Percentiles rank a stretch among this genome's conserved stretches.
These are phyloP conservation scores for Cryptoblepharus egeriae DNA, from an alignment of 2,797 vertebrate genomes.

Conservation along the genomic window DNA sequence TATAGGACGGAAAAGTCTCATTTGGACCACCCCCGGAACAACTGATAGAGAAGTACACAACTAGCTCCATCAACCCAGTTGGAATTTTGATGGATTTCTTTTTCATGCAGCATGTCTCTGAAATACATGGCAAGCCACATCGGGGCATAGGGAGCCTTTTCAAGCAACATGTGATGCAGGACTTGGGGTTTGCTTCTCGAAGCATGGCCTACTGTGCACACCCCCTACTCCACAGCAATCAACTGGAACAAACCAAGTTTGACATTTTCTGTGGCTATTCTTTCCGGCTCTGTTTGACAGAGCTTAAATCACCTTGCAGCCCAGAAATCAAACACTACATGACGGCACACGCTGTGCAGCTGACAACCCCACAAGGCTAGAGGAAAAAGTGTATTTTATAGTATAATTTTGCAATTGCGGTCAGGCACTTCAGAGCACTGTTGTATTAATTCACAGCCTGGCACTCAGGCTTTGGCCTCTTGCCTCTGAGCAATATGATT, in stretches of 20 bases:
- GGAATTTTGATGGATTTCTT: not conserved
- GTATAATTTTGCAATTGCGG: conserved; percentile 8
- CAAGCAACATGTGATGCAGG: not conserved
- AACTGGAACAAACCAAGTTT: not conserved
- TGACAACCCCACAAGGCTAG: not conserved
- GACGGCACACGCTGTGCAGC: not conserved
- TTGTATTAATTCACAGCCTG: conserved; percentile 32
- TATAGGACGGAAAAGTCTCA: not conserved
- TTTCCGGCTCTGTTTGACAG: not conserved
- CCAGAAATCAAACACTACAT: not conserved
- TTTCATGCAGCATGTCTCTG: not conserved
- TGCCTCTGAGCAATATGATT: conserved; percentile 19
- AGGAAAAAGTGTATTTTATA: not conserved
- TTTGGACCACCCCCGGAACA: too few species aligned
- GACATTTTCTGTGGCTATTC: conserved; percentile 4
- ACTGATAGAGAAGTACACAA: not conserved
- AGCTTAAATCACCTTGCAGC: not conserved
- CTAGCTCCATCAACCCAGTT: not conserved
- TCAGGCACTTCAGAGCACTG: conserved; percentile 22
- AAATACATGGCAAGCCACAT: not conserved
- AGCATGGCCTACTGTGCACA: not conserved
- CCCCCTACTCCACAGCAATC: not conserved
- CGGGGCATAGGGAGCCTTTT: not conserved
- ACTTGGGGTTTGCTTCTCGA: not conserved
- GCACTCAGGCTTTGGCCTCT: conserved; percentile 12